phyloP scores from a whole-genome alignment of 2,113 vertebrate species.

The Etheostoma spectabile region DNA sequence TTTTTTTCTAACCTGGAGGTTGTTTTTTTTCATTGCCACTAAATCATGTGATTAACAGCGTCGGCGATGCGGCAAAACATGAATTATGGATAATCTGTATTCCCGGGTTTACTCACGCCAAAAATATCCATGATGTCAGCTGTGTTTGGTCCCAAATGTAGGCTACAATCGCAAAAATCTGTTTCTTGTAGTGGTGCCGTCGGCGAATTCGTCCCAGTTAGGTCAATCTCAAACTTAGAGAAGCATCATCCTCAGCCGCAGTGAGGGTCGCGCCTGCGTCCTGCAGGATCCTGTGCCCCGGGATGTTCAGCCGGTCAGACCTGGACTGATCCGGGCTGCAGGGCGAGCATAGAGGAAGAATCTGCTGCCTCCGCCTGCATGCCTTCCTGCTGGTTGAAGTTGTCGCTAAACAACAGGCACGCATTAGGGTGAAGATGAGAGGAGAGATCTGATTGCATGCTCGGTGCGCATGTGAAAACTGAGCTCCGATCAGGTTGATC shows the following conservation, averaged over 20 bases:
- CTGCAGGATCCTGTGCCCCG: constrained; percentile 26
- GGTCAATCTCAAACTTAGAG: constrained; percentile 44
- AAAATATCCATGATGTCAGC: constrained; percentile 40
- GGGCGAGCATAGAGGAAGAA: background rate
- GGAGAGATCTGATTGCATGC: background rate
- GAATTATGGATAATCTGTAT: background rate
- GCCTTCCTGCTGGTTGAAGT: background rate
- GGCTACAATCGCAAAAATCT: constrained; percentile 12
- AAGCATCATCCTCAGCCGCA: constrained; percentile 39
- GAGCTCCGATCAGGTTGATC: constrained; percentile 28
- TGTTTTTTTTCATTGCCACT: background rate
- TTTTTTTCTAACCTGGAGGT: background rate
- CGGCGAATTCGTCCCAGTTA: constrained; percentile 13
- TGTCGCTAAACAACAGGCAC: background rate
- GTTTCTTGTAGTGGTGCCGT: background rate
- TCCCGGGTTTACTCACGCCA: constrained; percentile 62
- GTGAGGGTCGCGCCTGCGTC: constrained; percentile 62
- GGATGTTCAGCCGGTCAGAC: constrained; percentile 27
- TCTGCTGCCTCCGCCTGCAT: constrained; percentile 18
- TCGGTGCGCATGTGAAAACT: constrained; percentile 24
- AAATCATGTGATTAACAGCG: constrained; percentile 22
- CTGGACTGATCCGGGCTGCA: constrained; percentile 31
- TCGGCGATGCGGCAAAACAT: constrained; percentile 59
- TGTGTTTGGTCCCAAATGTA: background rate
- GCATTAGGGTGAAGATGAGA: constrained; percentile 8